phyloP scores from a whole-genome alignment of 2,888 invertebrate genomes.

The Ypsolopha scabrella region DNA sequence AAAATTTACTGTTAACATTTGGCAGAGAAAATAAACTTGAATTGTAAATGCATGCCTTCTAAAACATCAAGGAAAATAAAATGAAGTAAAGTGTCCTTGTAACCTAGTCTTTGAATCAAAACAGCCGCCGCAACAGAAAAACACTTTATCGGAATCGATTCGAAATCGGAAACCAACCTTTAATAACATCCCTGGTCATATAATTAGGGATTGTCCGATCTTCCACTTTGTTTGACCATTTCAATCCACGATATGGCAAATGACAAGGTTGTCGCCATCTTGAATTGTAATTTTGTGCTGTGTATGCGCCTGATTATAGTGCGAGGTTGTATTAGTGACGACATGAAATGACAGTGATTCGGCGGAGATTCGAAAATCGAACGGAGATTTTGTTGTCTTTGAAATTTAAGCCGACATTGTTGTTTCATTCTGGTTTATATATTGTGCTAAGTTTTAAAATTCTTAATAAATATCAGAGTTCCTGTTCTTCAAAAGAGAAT shows the following conservation, averaged over 20 bases:
- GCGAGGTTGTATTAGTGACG: slow-evolving; percentile 40
- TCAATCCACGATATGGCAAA: slow-evolving; percentile 27
- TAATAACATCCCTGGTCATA: neutral
- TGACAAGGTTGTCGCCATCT: slow-evolving; percentile 55
- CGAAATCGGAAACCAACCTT: neutral
- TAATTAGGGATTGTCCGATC: slow-evolving; percentile 2
- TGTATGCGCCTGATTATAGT: slow-evolving; percentile 55
- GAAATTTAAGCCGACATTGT: neutral
- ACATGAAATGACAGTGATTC: slow-evolving; percentile 36
- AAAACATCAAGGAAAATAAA: no score
- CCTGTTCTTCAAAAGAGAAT: no score
- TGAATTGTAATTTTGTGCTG: slow-evolving; percentile 44
- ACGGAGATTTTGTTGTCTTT: neutral
- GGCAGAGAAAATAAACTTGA: no score
- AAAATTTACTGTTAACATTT: no score
- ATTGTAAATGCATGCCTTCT: no score
- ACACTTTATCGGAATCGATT: neutral
- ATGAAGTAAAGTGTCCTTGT: no score
- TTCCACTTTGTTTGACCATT: slow-evolving; percentile 1
- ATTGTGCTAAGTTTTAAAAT: no score
- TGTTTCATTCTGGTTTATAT: no score
- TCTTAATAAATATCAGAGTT: no score
- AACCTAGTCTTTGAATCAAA: no score
- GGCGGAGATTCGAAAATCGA: neutral
- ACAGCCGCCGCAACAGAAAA: no score